phyloP scores from a whole-genome alignment of 2,888 invertebrate genomes.

The Caenorhabditis panamensis region DNA sequence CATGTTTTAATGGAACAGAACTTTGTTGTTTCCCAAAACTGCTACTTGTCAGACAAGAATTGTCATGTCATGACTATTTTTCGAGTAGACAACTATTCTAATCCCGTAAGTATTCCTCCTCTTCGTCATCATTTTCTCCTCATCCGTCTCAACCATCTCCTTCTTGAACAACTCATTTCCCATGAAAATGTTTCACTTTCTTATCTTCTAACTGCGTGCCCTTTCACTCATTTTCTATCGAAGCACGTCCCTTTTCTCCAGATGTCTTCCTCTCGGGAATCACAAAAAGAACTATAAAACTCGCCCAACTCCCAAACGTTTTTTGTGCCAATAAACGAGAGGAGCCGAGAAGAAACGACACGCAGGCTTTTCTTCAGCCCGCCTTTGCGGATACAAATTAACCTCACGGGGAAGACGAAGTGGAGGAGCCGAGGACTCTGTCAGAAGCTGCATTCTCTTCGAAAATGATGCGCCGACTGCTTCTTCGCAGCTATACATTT shows the following conservation, averaged over 20 bases:
- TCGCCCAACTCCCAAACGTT: not conserved
- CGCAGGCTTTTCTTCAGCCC: not conserved
- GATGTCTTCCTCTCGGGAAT: slow-evolving; percentile 51
- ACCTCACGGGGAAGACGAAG: not conserved
- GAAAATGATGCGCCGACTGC: slow-evolving; percentile 48
- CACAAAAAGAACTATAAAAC: slow-evolving; percentile 37
- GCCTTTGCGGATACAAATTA: slow-evolving; percentile 1
- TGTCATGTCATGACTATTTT: not conserved
- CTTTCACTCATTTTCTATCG: not conserved
- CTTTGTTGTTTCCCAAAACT: not conserved
- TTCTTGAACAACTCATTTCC: not conserved
- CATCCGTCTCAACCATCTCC: slow-evolving; percentile 10
- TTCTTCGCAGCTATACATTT: slow-evolving; percentile 54
- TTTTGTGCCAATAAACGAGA: slow-evolving; percentile 30
- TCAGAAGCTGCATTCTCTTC: not conserved
- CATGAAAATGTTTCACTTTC: slow-evolving; percentile 17
- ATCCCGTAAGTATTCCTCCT: slow-evolving; percentile 36
- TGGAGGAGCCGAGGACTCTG: not conserved
- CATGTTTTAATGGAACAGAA: not conserved
- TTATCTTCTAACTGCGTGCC: not conserved
- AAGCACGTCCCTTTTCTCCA: slow-evolving; percentile 28
- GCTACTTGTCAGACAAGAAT: too few relatives aligned
- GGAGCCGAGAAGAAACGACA: not conserved
- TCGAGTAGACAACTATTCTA: slow-evolving; percentile 5
- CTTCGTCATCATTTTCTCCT: slow-evolving; percentile 22